phyloP scores from a whole-genome alignment of 2,797 vertebrate species.

The Gobionotothen gibberifrons region DNA sequence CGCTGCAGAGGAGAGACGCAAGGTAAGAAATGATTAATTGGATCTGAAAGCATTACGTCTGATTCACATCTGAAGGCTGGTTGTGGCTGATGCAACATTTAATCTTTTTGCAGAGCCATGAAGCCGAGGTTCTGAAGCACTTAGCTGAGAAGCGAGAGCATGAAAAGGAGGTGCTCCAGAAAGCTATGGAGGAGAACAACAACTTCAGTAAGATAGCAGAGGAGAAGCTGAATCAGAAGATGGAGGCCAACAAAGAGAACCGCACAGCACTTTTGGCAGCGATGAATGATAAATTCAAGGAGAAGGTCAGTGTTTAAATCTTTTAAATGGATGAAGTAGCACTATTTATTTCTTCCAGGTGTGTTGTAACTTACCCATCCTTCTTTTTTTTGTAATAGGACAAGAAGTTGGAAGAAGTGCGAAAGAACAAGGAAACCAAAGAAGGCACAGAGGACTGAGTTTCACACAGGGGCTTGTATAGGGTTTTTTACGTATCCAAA shows the following conservation, averaged over 20 bases:
- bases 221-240: conserved; percentile 95
- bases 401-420: conserved; percentile 93
- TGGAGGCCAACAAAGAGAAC: conserved; percentile 97
- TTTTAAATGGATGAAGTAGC: not conserved
- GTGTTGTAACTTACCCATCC: not conserved
- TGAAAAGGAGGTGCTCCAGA: conserved; percentile 95
- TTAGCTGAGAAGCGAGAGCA: conserved; percentile 96
- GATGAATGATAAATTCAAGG: conserved; percentile 94
- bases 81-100: not conserved
- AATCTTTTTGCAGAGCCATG: conserved; percentile 85
- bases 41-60: not conserved
- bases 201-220: conserved; percentile 98
- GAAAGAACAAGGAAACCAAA: conserved; percentile 97
- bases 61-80: not conserved
- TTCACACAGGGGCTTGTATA: conserved; percentile 56
- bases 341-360: fast-evolving
- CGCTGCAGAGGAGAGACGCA: conserved; percentile 95
- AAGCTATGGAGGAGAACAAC: conserved; percentile 94
- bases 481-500: conserved; percentile 83
- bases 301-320: conserved; percentile 84
- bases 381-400: conserved; percentile 77
- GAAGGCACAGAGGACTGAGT: conserved; percentile 84
- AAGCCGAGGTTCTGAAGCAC: conserved; percentile 95
- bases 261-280: conserved; percentile 93
- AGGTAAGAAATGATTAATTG: conserved; percentile 78